Evolutionary conservation across 2,888 invertebrate genomes (phyloP), one percentile per base, ranked within the genome.

Genomic region (Conomelus anceps): DNA sequence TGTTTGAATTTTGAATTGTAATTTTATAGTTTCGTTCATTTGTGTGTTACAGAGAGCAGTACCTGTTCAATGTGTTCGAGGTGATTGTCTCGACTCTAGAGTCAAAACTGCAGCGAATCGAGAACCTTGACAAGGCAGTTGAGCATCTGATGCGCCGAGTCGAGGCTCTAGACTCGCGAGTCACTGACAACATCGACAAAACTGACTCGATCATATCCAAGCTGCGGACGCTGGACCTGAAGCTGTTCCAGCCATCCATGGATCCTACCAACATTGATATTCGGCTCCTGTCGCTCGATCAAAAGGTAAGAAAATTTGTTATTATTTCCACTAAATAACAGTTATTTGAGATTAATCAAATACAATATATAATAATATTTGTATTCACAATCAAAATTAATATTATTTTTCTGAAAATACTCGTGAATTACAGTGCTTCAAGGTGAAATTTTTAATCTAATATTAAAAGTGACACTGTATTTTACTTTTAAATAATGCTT

Each of bases 11-110:
- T n/a, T n/a, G n/a, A n/a, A n/a, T n/a, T n/a, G n/a, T n/a, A n/a
- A n/a, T n/a, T n/a, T n/a, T n/a, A n/a, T n/a, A n/a, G n/a, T n/a
- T 63, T 63, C 6, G n/a, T 85, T 23, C 4, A 23, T 90, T 90
- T 91, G 92, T 91, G 91, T 94, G 93, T 95, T 95, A 91, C 96
- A 97, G 97, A 93, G 97, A 97, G 93, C 97, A 97, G 93, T 97
- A 97, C 93, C 95, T 98, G 91, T 96, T 97, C 94, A 97, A 97
- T 93, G 97, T 98, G 89, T 98, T 98, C 94, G 98, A 98, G 93
- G 97, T 97, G 89, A 97, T 98, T 91, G 97, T 98, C 90, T 97
- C 97, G 92, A 98, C 97, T 24, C 94, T 98, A 92, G 98, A 98
- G 93, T 97, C 97, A 6, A 98, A 98, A 94, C 94, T 98, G 20